Evolutionary conservation across 2,113 vertebrate species (phyloP), one percentile per base, ranked within the genome.

Genomic region (Bufo gargarizans): DNA sequence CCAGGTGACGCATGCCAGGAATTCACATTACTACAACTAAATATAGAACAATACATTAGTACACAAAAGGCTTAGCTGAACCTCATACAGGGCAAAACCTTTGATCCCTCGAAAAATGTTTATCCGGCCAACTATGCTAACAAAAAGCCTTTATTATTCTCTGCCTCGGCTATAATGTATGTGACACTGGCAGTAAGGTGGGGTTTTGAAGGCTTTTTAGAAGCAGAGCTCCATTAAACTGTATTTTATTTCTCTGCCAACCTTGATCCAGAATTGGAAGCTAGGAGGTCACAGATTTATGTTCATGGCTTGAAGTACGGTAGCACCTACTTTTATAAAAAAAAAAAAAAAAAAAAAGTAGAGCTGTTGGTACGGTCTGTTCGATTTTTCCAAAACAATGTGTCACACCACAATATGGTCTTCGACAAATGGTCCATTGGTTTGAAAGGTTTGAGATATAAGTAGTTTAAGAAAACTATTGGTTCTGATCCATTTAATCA

Each of bases 91-190:
- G 76, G 87, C 19, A 47, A 88, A 84, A 88, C 45, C 82, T 88
- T 67, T 88, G 71, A 88, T 83, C 87, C 87, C 6, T 53, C 49
- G 22, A 88, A 88, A 84, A 88, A 88, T 88, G 87, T 88, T 88
- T 76, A 84, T 88, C 87, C 47, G 72, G 59, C 87, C 81, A 84
- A 69, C 81, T 76, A 83, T 4, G 6, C 43, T 43, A 88, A 88
- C 87, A 84, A 88, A 88, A 88, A 84, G 59, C 72, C 72, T 88
- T 88, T 33, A 88, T 88, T 77, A 45, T n/a, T 45, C 43, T 55
- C 19, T 71, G 77, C 22, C 72, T 67, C 22, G 3, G 58, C 49
- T 80, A 14, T 49, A 8, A 49, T 20, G 45, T 58, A 86, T 86
- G 72, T 86, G 56, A 53, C 45, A 71, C 14, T 58, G 50, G 22